Evolutionary conservation across 2,797 vertebrate genomes (phyloP).

Genomic region (Orestias chungarensis): DNA sequence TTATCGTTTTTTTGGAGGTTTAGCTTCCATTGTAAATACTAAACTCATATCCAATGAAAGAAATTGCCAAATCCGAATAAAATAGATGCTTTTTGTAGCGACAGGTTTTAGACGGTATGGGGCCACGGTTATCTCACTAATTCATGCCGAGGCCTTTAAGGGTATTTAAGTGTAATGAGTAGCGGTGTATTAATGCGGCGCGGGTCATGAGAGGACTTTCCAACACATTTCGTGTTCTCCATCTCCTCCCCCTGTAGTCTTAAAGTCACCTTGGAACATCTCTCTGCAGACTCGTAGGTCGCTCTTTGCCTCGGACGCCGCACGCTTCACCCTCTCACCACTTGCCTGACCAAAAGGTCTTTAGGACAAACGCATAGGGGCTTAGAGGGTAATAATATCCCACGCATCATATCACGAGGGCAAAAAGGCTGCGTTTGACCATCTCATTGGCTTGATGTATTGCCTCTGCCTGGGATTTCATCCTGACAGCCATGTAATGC

Average conservation of each 20-base stretch:
- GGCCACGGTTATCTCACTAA: not conserved
- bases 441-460: conserved; percentile 69
- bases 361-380: conserved; percentile 36
- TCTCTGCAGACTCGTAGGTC: not conserved
- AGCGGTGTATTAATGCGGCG: conserved; percentile 30
- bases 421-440: conserved; percentile 40
- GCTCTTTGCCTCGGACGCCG: conserved; percentile 28
- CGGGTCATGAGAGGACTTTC: conserved; percentile 28
- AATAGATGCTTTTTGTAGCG: too few relatives aligned
- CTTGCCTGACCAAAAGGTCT: conserved; percentile 21
- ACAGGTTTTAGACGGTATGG: too few relatives aligned
- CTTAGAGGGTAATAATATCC: conserved; percentile 53
- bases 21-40: not conserved
- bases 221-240: conserved; percentile 25
- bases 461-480: conserved; percentile 23
- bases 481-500: conserved; percentile 57
- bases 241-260: conserved; percentile 2
- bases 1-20: not conserved
- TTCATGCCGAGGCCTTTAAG: conserved; percentile 14
- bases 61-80: not conserved
- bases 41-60: not conserved
- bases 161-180: conserved; percentile 53
- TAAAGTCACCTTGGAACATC: conserved; percentile 60
- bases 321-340: conserved; percentile 37
- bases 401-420: conserved; percentile 50